phyloP scores from a whole-genome alignment of 2,888 invertebrate species.

The Tipula lateralis region DNA sequence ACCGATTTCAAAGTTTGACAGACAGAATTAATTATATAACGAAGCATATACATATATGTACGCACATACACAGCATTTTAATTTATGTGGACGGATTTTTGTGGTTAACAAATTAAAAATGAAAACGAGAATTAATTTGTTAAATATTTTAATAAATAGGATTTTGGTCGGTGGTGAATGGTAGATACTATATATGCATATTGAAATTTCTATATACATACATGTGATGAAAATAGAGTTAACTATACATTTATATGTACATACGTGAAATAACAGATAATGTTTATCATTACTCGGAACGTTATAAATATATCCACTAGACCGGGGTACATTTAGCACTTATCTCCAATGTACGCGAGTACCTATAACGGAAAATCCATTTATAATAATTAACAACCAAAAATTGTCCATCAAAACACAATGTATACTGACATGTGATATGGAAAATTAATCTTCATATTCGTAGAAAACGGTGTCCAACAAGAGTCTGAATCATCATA shows the following conservation, averaged over 20 bases:
- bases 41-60: neutral
- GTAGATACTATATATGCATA: neutral
- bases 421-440: no score
- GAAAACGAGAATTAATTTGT: neutral
- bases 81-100: neutral
- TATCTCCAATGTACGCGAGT: neutral
- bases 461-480: neutral
- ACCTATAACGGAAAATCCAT: neutral
- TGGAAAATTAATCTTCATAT: no score
- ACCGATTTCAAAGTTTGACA: neutral
- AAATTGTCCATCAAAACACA: no score
- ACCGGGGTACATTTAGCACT: neutral
- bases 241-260: no score
- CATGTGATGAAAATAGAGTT: neutral
- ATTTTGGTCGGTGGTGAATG: neutral
- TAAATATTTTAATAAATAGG: neutral
- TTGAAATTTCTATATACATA: no score
- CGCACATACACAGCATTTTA: neutral
- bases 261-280: neutral
- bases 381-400: neutral
- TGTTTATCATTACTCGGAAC: neutral
- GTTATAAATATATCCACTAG: neutral
- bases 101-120: neutral
- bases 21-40: neutral
- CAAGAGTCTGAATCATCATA: neutral